phyloP scores from a whole-genome alignment of 2,113 vertebrate species.

The Notechis scutatus region DNA sequence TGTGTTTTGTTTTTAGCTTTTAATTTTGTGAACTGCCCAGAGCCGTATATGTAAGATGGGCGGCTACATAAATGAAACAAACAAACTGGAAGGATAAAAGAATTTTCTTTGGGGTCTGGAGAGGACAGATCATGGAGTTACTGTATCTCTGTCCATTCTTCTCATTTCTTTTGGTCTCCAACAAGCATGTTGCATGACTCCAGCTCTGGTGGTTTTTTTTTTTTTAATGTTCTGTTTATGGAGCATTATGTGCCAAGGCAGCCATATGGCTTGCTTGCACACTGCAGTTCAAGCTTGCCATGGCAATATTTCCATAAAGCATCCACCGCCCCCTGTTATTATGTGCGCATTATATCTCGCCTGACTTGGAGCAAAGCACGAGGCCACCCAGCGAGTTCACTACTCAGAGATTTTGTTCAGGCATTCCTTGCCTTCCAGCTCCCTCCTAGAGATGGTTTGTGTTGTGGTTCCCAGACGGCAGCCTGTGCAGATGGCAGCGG shows the following conservation, averaged over 20 bases:
- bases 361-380: background rate
- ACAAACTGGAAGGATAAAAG: background rate
- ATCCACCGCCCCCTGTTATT: background rate
- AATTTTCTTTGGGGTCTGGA: background rate
- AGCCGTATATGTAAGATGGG: background rate
- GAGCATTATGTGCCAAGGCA: background rate
- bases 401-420: background rate
- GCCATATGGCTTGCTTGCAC: background rate
- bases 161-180: background rate
- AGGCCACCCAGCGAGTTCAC: background rate
- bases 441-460: background rate
- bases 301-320: background rate
- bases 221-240: background rate
- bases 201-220: background rate
- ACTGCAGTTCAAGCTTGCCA: background rate
- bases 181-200: background rate
- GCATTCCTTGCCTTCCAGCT: background rate
- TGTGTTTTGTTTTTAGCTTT: background rate
- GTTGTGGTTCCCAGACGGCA: too few relatives aligned
- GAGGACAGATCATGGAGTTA: background rate
- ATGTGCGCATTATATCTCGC: background rate
- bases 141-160: background rate
- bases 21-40: background rate
- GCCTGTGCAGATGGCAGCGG: too few relatives aligned
- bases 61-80: background rate